phyloP scores from a whole-genome alignment of 1,140 invertebrate genomes.

The Ceratina calcarata region DNA sequence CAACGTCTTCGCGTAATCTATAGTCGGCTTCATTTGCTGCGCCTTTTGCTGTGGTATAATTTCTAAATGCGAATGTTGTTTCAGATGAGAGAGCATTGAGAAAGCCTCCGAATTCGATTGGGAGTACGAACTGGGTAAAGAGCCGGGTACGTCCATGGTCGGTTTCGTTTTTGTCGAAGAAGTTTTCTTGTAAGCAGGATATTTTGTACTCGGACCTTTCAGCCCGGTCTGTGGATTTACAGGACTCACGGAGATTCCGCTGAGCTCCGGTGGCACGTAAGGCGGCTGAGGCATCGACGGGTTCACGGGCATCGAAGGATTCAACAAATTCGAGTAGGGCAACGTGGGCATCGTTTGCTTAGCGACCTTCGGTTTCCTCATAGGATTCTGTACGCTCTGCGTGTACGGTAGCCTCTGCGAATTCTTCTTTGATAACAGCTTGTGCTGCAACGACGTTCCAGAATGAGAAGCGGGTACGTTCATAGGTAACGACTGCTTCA shows the following conservation, averaged over 20 bases:
- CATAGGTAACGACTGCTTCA: conserved; percentile 62
- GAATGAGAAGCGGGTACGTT: conserved; percentile 51
- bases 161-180: conserved; percentile 51
- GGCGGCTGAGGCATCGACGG: conserved; percentile 51
- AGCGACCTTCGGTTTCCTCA: conserved; percentile 58
- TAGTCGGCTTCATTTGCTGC: conserved; percentile 47
- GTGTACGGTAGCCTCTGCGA: conserved; percentile 60
- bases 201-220: conserved; percentile 37
- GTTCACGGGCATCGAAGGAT: conserved; percentile 23
- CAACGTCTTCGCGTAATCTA: conserved; percentile 68
- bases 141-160: conserved; percentile 44
- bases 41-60: conserved; percentile 78
- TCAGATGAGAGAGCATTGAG: conserved; percentile 80
- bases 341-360: conserved; percentile 40
- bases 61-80: conserved; percentile 85
- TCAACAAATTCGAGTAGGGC: conserved; percentile 52
- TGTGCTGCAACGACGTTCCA: conserved; percentile 72
- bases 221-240: conserved; percentile 38
- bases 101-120: conserved; percentile 63
- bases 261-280: conserved; percentile 66
- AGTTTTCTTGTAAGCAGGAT: conserved; percentile 58
- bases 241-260: conserved; percentile 68
- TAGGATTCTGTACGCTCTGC: conserved; percentile 38
- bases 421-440: conserved; percentile 74
- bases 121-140: conserved; percentile 38